A percentile compares a stretch with the other conserved stretches of the same genome.
Conservation (phyloP, 2,797 vertebrate species). For the Peromyscus attwateri region DNA sequence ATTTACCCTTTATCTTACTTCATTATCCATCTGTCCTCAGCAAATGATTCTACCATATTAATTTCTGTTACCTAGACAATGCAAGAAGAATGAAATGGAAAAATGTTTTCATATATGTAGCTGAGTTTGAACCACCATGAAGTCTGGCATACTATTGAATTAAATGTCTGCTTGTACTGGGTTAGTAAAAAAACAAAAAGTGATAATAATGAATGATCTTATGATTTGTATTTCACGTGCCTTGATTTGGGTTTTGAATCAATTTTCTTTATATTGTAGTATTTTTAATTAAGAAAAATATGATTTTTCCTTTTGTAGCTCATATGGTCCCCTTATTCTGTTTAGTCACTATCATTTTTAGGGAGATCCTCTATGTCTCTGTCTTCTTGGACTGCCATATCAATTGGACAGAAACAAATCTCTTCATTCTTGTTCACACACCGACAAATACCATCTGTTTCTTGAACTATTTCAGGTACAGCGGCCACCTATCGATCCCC, state of each 20-base stretch:
- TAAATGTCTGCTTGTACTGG: conserved; percentile 11
- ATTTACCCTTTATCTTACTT: background rate
- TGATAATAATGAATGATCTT: background rate
- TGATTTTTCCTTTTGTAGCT: background rate
- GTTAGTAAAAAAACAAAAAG: background rate
- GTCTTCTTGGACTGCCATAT: conserved; percentile 5
- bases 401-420: conserved; percentile 32
- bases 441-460: conserved; percentile 65
- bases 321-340: background rate
- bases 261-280: background rate
- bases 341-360: background rate
- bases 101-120: background rate
- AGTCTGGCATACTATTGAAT: background rate
- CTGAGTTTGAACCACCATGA: background rate
- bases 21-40: background rate
- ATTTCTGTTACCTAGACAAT: conserved; percentile 34
- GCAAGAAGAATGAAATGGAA: background rate
- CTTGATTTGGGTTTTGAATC: conserved; percentile 27
- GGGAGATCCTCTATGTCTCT: background rate
- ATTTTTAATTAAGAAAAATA: conserved; percentile 17
- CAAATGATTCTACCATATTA: conserved; percentile 11
- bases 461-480: conserved; percentile 45
- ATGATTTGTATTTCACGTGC: background rate
- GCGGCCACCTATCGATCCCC: conserved; percentile 27
- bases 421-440: conserved; percentile 58